Percentiles rank a stretch among this genome's conserved stretches.
Evolutionary conservation across 2,797 vertebrate species (phyloP).

Genomic region (Gastrophryne carolinensis): DNA sequence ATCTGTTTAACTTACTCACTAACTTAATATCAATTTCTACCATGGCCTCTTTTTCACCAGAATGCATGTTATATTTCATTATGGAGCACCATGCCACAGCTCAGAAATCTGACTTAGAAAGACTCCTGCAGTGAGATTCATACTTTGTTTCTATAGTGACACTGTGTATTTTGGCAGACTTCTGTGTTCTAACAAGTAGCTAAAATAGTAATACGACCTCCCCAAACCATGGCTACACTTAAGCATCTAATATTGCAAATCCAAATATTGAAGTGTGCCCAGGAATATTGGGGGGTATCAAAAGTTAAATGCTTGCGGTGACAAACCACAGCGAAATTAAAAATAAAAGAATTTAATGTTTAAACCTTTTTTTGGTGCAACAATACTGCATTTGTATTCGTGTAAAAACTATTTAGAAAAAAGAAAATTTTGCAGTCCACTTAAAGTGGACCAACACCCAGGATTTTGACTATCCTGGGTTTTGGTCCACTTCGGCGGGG

Average conservation of each 20-base stretch:
- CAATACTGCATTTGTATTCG: neutral
- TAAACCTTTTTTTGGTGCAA: neutral
- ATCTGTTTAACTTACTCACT: conserved; percentile 12
- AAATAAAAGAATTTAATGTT: neutral
- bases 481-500: too few species aligned
- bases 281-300: conserved; percentile 19
- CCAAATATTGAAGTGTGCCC: conserved; percentile 30
- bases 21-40: conserved; percentile 34
- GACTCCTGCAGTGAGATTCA: conserved; percentile 22
- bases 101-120: conserved; percentile 32
- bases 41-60: conserved; percentile 25
- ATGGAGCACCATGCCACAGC: conserved; percentile 26
- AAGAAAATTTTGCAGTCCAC: neutral
- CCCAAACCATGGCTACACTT: conserved; percentile 32
- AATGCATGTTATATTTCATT: conserved; percentile 43
- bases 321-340: neutral
- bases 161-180: conserved; percentile 45
- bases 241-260: conserved; percentile 35
- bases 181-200: conserved; percentile 39
- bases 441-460: too few species aligned
- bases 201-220: conserved; percentile 38
- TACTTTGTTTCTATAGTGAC: conserved; percentile 45
- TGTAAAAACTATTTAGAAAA: neutral
- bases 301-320: conserved; percentile 7
- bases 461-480: too few species aligned